Evolutionary conservation across 2,797 vertebrate species (phyloP), one percentile per base, ranked within the genome.

Genomic region (Vultur gryphus): DNA sequence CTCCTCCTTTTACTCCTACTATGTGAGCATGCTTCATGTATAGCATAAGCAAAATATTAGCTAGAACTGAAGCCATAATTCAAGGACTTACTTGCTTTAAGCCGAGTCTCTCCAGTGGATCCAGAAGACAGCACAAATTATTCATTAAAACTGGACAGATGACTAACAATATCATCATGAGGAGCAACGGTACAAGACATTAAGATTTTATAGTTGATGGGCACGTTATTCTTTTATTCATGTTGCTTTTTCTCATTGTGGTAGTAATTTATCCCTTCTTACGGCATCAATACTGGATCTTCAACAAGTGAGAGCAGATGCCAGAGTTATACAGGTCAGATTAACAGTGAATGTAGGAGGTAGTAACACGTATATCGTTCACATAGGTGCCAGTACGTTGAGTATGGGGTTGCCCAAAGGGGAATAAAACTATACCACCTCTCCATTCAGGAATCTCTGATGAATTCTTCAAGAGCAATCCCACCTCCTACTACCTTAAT

Each of bases 311-410:
- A 49, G 15, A 39, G 26, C 2, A 78, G 25, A 46, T 15, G 11
- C 15, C 28, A 20, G 26, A 71, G n/a, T 43, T 54, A 20, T 3
- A 33, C 7, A n/a, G 19, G 37, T 55, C 48, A 88, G 37, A 25
- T 24, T 23, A 66, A 49, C 15, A 75, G 33, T 7, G 39, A 52
- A 33, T 7, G 3, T 1, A 21, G 17, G 41, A 17, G 19, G 44
- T 46, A 76, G 16, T 8, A 75, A 48, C 13, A 26, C 0, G 2
- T 5, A 6, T 19, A 26, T 12, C 2, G 1, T 51, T 31, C 62
- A 19, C 20, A 29, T 9, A n/a, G 1, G 0, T 43, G 33, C 20
- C 57, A 26, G 11, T 10, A 54, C 35, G 13, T 2, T 9, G 10
- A n/a, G 9, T n/a, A 16, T 11, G 14, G 7, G 4, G 28, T 14